phyloP scores from a whole-genome alignment of 2,888 invertebrate genomes.

The Chirona hameri region DNA sequence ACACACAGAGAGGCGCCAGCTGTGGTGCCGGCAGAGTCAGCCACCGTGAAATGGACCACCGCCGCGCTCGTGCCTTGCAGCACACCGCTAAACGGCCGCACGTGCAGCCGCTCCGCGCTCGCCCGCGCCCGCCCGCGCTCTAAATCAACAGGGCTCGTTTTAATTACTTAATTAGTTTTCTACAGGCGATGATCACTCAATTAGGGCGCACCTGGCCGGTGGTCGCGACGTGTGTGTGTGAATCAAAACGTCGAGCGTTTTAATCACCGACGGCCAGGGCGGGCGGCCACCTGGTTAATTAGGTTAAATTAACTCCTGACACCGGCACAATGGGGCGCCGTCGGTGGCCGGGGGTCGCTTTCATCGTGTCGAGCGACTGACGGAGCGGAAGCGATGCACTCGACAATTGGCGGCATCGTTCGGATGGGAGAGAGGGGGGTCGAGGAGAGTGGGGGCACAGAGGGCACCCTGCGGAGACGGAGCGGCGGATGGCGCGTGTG shows the following conservation, averaged over 20 bases:
- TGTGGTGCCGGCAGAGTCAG: neutral
- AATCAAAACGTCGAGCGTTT: conserved; percentile 22
- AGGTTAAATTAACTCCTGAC: conserved; percentile 27
- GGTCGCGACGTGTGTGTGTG: neutral
- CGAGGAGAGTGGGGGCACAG: neutral
- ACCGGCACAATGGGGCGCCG: neutral
- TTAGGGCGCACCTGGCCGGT: conserved; percentile 11
- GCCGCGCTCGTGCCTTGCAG: neutral
- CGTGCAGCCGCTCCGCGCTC: neutral
- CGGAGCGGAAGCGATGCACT: neutral
- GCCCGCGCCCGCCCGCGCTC: neutral
- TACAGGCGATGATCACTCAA: conserved; percentile 27
- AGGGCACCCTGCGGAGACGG: neutral
- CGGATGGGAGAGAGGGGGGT: neutral
- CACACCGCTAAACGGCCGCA: neutral
- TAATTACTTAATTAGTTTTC: conserved; percentile 28
- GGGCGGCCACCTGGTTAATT: conserved; percentile 22
- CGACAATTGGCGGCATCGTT: conserved; percentile 10
- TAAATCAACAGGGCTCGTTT: conserved; percentile 12
- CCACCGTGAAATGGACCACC: conserved; percentile 3
- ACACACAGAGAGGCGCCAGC: neutral
- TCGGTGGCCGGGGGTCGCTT: neutral
- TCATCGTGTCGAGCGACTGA: neutral
- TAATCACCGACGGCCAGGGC: neutral
- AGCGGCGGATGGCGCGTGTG: neutral